These are phyloP conservation scores for Brenthis daphne DNA, from an alignment of 2,888 invertebrate genomes.

Conservation along the genomic window DNA sequence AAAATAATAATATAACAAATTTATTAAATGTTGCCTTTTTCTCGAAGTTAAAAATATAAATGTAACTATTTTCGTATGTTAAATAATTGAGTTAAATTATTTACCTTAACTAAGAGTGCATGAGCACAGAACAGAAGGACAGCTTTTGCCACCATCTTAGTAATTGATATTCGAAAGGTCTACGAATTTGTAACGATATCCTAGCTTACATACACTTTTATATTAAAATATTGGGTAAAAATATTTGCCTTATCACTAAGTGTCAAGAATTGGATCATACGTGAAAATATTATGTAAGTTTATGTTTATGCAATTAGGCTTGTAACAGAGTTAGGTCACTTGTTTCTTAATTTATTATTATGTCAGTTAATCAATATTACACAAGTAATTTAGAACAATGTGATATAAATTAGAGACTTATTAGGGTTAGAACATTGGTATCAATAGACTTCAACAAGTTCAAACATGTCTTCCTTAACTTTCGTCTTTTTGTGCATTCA, in stretches of 20 bases:
- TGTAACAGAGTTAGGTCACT: conserved; percentile 14
- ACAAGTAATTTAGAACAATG: neutral
- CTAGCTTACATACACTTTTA: neutral
- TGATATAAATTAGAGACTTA: conserved; percentile 4
- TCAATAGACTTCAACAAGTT: neutral
- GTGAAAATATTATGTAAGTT: neutral
- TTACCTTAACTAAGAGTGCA: conserved; percentile 48
- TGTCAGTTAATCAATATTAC: neutral
- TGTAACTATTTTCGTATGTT: no score
- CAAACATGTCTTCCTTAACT: conserved; percentile 47
- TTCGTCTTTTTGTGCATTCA: conserved; percentile 51
- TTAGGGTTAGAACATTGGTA: neutral
- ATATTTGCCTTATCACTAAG: neutral
- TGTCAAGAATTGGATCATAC: neutral
- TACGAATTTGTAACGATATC: neutral
- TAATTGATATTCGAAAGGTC: neutral
- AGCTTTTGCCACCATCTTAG: conserved; percentile 44
- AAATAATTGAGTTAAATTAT: neutral
- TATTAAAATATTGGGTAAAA: neutral
- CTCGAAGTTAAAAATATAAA: no score
- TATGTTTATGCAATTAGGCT: neutral
- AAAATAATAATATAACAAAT: conserved; percentile 8
- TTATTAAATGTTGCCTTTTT: neutral
- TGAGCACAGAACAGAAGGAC: conserved; percentile 46
- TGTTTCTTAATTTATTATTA: conserved; percentile 17